Evolutionary conservation across 2,113 vertebrate species (phyloP).

Genomic region (Baryphthengus martii): DNA sequence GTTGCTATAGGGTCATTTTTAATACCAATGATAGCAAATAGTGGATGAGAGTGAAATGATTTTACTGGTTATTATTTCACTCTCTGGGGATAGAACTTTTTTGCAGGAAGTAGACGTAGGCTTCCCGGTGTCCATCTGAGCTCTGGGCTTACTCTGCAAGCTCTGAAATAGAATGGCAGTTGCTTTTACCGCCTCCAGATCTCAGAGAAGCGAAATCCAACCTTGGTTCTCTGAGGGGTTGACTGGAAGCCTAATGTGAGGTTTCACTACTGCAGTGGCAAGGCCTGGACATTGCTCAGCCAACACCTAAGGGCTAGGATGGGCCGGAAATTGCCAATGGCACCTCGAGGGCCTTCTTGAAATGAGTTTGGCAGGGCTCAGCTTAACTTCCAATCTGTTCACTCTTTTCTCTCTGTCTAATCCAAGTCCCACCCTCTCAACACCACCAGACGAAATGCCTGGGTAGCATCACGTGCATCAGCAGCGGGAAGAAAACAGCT

Average conservation of each 20-base stretch:
- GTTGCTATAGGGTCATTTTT: background rate
- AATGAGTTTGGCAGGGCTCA: constrained; percentile 29
- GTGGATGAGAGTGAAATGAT: background rate
- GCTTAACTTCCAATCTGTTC: constrained; percentile 8
- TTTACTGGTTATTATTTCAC: background rate
- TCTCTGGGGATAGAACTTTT: background rate
- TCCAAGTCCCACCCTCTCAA: background rate
- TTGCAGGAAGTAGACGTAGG: background rate
- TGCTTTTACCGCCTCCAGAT: background rate
- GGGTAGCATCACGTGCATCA: background rate
- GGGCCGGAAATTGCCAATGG: background rate
- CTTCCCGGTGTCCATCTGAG: background rate
- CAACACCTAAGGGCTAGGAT: fast-evolving
- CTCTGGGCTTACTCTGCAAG: background rate
- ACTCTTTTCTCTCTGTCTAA: background rate
- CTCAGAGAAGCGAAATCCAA: background rate
- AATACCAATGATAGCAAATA: background rate
- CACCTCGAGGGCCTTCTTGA: background rate
- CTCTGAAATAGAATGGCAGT: background rate
- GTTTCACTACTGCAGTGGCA: background rate
- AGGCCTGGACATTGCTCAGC: background rate
- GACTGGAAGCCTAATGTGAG: background rate
- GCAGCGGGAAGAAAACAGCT: background rate
- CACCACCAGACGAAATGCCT: background rate
- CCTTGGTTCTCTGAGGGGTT: background rate